Conservation (phyloP, 2,113 vertebrate species). For the Smithornis capensis region DNA sequence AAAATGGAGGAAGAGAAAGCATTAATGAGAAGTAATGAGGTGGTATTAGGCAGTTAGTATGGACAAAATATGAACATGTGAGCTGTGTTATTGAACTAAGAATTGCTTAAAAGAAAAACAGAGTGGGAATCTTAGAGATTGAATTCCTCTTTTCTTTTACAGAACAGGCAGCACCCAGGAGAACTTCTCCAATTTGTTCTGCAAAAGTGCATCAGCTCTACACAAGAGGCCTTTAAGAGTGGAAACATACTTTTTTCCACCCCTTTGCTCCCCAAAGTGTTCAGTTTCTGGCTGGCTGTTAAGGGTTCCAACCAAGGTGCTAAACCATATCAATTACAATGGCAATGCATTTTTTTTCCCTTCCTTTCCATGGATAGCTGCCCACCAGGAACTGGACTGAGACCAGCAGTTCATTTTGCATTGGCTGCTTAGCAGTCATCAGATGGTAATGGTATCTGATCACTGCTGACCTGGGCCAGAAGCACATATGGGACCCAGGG, state of each 20-base stretch:
- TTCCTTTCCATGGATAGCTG: not conserved
- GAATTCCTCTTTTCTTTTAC: conserved; percentile 7
- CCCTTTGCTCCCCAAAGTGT: not conserved
- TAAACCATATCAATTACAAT: conserved; percentile 35
- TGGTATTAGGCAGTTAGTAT: not conserved
- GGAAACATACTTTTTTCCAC: not conserved
- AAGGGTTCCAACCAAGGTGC: conserved; percentile 49
- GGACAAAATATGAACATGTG: not conserved
- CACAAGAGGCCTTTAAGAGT: not conserved
- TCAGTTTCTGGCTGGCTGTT: conserved; percentile 25
- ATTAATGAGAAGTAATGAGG: conserved; percentile 11
- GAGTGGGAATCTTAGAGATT: not conserved
- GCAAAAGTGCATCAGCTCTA: not conserved
- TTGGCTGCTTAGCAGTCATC: not conserved
- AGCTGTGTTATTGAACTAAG: not conserved
- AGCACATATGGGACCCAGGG: not conserved
- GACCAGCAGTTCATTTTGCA: conserved; percentile 24
- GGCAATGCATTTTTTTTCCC: not conserved
- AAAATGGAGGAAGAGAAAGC: not conserved
- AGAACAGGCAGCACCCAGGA: not conserved
- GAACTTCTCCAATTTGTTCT: not conserved
- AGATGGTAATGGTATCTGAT: not conserved
- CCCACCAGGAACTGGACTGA: conserved; percentile 29
- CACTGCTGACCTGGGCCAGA: not conserved
- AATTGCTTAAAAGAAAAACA: not conserved